Percentiles rank a stretch among this genome's conserved stretches.
Evolutionary conservation across 2,113 vertebrate species (phyloP).

Genomic region (Mormyrus iriodes): DNA sequence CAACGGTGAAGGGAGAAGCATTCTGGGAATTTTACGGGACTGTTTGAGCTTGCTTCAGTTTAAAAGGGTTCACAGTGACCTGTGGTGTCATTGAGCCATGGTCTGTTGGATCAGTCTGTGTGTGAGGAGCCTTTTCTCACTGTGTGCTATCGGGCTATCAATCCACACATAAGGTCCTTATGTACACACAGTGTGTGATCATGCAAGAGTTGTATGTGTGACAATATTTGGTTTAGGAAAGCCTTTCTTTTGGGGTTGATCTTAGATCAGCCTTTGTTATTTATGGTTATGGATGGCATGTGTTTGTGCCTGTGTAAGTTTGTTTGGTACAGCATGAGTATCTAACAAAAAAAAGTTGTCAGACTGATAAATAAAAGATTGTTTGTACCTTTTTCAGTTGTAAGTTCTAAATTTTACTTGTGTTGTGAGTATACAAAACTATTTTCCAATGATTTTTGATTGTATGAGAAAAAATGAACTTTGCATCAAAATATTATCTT

Average conservation of each 20-base stretch:
- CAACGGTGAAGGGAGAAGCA: background rate
- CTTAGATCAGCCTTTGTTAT: background rate
- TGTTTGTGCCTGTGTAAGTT: background rate
- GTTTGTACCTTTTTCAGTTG: background rate
- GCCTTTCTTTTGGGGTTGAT: background rate
- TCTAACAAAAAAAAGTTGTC: background rate
- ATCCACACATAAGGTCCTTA: background rate
- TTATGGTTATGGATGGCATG: background rate
- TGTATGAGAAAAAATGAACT: background rate
- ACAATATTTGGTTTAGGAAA: background rate
- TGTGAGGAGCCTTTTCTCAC: background rate
- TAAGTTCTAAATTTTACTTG: background rate
- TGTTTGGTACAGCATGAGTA: background rate
- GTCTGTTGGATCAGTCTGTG: background rate
- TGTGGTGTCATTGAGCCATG: background rate
- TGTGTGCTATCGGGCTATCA: background rate
- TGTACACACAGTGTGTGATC: background rate
- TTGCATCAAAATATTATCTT: background rate
- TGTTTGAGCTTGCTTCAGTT: background rate
- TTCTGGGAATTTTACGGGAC: conserved; percentile 13
- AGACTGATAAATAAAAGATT: background rate
- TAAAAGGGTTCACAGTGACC: conserved; percentile 1
- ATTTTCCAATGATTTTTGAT: background rate
- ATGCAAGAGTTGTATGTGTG: background rate
- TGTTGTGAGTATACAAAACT: background rate